Base-by-base conservation (phyloP, 2,113 vertebrate genomes). In the Genyomyrus donnyi region DNA sequence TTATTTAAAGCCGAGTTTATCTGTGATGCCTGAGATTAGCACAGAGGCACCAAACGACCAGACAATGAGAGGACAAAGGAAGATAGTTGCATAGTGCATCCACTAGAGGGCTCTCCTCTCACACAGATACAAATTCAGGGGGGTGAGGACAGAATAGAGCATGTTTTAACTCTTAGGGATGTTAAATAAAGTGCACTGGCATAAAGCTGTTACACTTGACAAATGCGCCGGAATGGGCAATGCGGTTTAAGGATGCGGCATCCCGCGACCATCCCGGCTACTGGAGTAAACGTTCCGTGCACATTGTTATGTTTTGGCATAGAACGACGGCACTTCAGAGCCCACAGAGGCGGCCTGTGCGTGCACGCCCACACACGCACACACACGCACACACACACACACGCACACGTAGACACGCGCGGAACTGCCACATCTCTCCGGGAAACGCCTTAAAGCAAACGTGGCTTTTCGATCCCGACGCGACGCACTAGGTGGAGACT, bases 51-150 rank as follows among this genome's bases (percentile, higher is more conserved):
- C 42, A n/a, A 46, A 50, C 8, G 13, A 13, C 21, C 19, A 85
- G 24, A 48, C 83, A 15, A 50, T 49, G 45, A 31, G 2, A 48
- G 48, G 84, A 86, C 84, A 86, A 86, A 86, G 48, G 45, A 86
- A 86, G n/a, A 21, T 0, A 87, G 19, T 52, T 53, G 86, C 49
- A 8, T 4, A 19, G n/a, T 86, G 8, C 42, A 11, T 88, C 87
- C 87, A 88, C 53, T 88, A 88, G 87, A 62, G 56, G 87, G 53
- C 87, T 53, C 87, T 88, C 87, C 56, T 35, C 17, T 17, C 56
- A 21, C 87, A 62, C 3, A 5, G 31, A 87, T 53, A 39, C 86
- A 35, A 31, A 48, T 48, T 46, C 46, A 46, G 46, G 24, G 21
- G 10, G 84, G 45, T 19, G 31, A 9, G 31, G 17, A 2, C 6